Conservation (phyloP, 2,113 vertebrate species). For the Microcebus murinus region DNA sequence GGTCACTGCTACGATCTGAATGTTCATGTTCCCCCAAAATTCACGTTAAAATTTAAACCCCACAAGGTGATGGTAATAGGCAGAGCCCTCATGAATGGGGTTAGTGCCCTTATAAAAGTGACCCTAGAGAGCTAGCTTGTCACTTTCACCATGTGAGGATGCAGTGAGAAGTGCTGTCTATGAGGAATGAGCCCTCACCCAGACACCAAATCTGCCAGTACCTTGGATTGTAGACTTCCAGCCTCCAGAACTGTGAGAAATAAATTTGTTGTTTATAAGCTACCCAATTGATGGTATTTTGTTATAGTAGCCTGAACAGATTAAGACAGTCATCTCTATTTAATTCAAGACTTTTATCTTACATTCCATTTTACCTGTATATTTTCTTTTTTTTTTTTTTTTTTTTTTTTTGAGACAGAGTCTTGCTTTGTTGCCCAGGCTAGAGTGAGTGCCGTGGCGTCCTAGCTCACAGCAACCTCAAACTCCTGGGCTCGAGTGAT, state of each 20-base stretch:
- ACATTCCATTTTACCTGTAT: constrained; percentile 13
- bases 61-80: background rate
- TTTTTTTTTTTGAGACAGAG: no score
- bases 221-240: background rate
- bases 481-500: no score
- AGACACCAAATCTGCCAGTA: background rate
- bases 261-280: background rate
- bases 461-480: no score
- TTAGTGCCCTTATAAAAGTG: background rate
- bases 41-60: background rate
- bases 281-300: background rate
- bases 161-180: background rate
- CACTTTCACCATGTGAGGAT: background rate
- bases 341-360: constrained; percentile 41
- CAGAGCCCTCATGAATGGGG: background rate
- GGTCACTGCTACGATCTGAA: background rate
- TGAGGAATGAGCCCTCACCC: background rate
- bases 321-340: background rate
- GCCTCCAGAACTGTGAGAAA: background rate
- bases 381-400: no score
- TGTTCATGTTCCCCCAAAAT: background rate
- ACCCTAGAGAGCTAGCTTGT: background rate
- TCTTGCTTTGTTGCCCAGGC: no score
- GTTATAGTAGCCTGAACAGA: background rate
- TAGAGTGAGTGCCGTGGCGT: no score